Evolutionary conservation across 1,140 invertebrate species (phyloP), one percentile per base, ranked within the genome.

Genomic region (Pemphigus obesinymphae): DNA sequence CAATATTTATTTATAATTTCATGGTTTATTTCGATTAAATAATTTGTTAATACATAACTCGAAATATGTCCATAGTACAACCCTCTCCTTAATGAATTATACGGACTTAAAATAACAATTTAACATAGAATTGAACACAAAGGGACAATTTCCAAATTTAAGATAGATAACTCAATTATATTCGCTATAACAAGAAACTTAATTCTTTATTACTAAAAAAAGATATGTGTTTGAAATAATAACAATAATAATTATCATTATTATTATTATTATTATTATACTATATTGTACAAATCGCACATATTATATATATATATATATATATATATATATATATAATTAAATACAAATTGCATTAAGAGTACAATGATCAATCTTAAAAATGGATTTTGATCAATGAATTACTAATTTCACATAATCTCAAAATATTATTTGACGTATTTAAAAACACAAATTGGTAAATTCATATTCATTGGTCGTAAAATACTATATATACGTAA

Each of bases 31-130:
- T 76, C 40, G 1, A 23, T 23, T 55, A 55, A 76, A 76, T 20
- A 76, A 76, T 45, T 76, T 34, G 3, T 53, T 76, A 43, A 55
- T 76, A 76, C 50, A 76, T 37, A 76, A 40, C 73, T 50, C 73
- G 53, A 37, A 76, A 76, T 58, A 73, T 50, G 43, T 76, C 72
- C 26, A 55, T 37, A 58, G 11, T 55, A 76, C 50, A 55, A 31
- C 72, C 70, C 20, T 50, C 34, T 29, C 31, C 53, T 55, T 53
- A 55, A 55, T 76, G n/a, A 76, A 55, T 40, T 55, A 58, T 50
- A 76, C 15, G 23, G 50, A 58, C n/a, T 37, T 37, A 76, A 75
- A 75, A 75, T 23, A 53, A 73, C 45, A 31, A n/a, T 34, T 23
- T n/a, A 53, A 48, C 29, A 53, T 15, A 5, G 45, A 50, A 75